Base-by-base conservation (phyloP, 2,888 invertebrate genomes). In the Dendrolimus houi region DNA sequence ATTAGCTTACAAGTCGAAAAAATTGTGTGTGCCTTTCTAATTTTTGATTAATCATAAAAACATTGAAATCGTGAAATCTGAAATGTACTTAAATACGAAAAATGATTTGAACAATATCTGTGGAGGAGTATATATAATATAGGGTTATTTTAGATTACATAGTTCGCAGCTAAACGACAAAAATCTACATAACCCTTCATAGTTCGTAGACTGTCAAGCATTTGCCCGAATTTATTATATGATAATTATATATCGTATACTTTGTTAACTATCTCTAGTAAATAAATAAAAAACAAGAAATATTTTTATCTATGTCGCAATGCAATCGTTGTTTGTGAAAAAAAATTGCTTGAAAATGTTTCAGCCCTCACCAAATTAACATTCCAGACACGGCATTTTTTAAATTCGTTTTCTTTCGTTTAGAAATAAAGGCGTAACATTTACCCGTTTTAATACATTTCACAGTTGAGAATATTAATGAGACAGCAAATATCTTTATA, bases 361-460 rank as follows among this genome's bases (percentile, higher is more conserved):
- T 72, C 66, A 70, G 63, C 65, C 66, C 62, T 58, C 60, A 58
- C 54, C 60, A 69, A 74, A 78, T 79, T 80, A 79, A 74, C 62
- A 79, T 80, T 80, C 79, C 68, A 63, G 64, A 65, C 72, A 71
- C 67, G 67, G 63, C 60, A 65, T 70, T 73, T 77, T 70, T 65
- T 74, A 78, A 74, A 72, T 68, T 70, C 64, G 64, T 69, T 67
- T 75, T 72, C 71, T 70, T 73, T 72, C 65, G 68, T 64, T 70
- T 65, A 66, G 69, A 70, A 76, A 74, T 74, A 73, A 79, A 79
- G 77, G 72, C 76, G 72, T 77, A 72, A 74, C 73, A 67, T 74
- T 75, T 73, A 71, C 71, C 63, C 70, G 66, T 73, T 77, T 77
- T 74, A 73, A 73, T 74, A 71, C 70, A 69, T 70, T 69, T 64